Base-by-base conservation (phyloP, 2,888 invertebrate species). In the Ennomos erosarius region DNA sequence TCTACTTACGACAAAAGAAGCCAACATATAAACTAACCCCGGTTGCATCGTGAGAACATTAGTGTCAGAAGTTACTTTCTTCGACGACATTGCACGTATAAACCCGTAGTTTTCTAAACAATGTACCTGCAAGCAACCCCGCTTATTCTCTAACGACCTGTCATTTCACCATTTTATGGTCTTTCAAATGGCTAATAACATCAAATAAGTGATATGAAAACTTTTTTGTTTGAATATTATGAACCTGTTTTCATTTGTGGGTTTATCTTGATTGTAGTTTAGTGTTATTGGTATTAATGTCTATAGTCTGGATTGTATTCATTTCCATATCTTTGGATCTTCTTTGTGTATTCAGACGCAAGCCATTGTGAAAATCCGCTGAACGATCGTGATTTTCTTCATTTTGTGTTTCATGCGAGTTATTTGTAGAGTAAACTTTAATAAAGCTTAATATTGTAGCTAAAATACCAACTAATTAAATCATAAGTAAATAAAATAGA, bases 41-140 rank as follows among this genome's bases (percentile, higher is more conserved):
- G 67, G 61, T 65, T 71, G 72, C 67, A 68, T 76, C 78, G 77
- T 78, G 74, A 80, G 80, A 80, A 78, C 73, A 71, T 79, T 77
- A 71, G 74, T 77, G 73, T 76, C 68, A 69, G 71, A 71, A 76
- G 73, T 74, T 70, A 77, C 74, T 84, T 81, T 78, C 79, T 72
- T 76, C 78, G 77, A 75, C 76, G 71, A 72, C 71, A 71, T 65
- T 67, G 59, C 59, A 65, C 71, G 64, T 74, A 79, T 81, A 81
- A 83, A 83, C 71, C 79, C 65, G 75, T 75, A 74, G 76, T 81
- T 79, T 78, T 74, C 75, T 77, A 81, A 81, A 82, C 81, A 82
- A 81, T 83, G 82, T 73, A 74, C 64, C 59, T 68, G 68, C 67
- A 70, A 49, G 55, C 52, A 68, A 71, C 68, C 67, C 58, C 59